Conservation (phyloP, 2,888 invertebrate species). For the Himalopsyche kuldschensis region DNA sequence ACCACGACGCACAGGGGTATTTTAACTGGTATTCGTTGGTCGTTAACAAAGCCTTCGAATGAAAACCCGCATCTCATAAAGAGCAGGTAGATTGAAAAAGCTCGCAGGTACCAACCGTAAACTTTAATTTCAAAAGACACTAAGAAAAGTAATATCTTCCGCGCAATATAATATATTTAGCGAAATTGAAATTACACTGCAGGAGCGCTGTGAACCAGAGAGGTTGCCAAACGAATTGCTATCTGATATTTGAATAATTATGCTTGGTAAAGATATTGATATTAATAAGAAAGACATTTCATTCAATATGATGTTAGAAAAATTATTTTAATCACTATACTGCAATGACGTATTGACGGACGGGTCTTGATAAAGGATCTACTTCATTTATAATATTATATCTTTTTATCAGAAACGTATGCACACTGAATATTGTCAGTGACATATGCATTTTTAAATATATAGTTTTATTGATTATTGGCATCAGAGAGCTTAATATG, state of each 20-base stretch:
- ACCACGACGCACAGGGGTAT: background rate
- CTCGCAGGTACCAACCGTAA: conserved; percentile 5
- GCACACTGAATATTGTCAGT: too few relatives aligned
- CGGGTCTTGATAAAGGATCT: too few relatives aligned
- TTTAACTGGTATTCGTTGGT: background rate
- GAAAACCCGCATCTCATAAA: conserved; percentile 1
- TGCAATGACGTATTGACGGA: too few relatives aligned
- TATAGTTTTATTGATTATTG: too few relatives aligned
- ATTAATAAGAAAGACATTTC: too few relatives aligned
- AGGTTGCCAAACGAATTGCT: background rate
- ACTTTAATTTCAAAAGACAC: conserved; percentile 27
- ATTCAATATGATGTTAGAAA: too few relatives aligned
- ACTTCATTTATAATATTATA: too few relatives aligned
- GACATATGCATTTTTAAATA: too few relatives aligned
- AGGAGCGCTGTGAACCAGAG: background rate
- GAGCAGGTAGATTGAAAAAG: conserved; percentile 2
- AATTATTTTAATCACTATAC: too few relatives aligned
- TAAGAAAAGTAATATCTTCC: conserved; percentile 31
- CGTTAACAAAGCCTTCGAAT: background rate
- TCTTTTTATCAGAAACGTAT: too few relatives aligned
- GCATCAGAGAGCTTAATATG: too few relatives aligned
- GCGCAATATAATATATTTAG: conserved; percentile 25
- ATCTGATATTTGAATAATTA: background rate
- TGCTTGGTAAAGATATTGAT: background rate
- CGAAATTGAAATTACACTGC: conserved; percentile 27